phyloP scores from a whole-genome alignment of 2,113 vertebrate genomes.

The Alexandromys fortis region DNA sequence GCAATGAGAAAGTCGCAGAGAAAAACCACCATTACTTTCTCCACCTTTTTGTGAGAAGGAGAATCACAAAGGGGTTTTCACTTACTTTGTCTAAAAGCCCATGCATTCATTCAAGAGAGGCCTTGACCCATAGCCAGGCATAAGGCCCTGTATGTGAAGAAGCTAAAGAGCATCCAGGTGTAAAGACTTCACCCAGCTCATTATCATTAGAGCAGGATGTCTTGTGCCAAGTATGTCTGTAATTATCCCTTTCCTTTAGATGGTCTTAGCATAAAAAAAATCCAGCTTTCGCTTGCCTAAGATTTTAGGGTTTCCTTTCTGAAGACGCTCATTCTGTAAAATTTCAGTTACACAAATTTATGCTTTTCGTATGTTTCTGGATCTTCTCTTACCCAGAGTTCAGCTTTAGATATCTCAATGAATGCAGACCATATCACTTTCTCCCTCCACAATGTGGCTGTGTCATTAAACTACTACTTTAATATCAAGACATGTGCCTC shows the following conservation, averaged over 20 bases:
- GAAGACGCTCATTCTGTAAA: neutral
- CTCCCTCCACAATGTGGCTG: neutral
- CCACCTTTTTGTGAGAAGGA: neutral
- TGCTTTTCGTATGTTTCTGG: neutral
- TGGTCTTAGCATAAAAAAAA: neutral
- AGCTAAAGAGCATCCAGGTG: neutral
- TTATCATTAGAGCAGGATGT: too few relatives aligned
- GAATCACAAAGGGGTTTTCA: neutral
- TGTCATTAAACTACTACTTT: neutral
- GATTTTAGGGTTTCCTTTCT: neutral
- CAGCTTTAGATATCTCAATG: neutral
- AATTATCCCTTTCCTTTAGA: neutral
- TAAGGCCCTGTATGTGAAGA: neutral
- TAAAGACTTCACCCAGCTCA: too few relatives aligned
- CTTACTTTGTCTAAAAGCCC: neutral
- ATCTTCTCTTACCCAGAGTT: neutral
- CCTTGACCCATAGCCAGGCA: fast-evolving
- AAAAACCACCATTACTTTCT: neutral
- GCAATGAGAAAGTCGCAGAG: neutral
- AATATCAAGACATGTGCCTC: neutral
- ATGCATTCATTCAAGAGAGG: neutral
- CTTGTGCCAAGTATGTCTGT: too few relatives aligned
- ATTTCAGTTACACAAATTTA: neutral
- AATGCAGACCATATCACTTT: neutral
- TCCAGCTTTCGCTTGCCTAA: neutral